Percentiles rank a stretch among this genome's conserved stretches.
These are phyloP conservation scores for Malaclemys terrapin DNA, from an alignment of 2,113 vertebrate species.

Conservation along the genomic window DNA sequence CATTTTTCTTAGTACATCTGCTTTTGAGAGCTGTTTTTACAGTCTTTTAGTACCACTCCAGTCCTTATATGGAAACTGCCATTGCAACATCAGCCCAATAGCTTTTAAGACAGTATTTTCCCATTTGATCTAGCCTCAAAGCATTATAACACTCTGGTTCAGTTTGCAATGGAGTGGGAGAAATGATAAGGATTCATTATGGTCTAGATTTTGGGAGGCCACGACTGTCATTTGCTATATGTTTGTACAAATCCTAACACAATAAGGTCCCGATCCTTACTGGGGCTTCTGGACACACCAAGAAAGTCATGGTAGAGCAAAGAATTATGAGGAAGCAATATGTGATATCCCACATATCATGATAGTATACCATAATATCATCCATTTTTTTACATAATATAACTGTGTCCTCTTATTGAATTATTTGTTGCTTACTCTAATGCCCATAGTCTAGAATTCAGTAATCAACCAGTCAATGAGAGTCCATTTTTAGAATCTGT, in stretches of 20 bases:
- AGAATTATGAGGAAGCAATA: background rate
- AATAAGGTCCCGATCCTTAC: background rate
- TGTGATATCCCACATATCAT: background rate
- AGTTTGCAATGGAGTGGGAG: background rate
- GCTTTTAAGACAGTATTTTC: background rate
- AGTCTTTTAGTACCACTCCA: background rate
- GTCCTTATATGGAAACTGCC: background rate
- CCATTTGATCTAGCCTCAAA: background rate
- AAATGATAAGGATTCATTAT: background rate
- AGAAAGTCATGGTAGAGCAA: background rate
- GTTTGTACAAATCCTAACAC: background rate
- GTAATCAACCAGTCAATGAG: background rate
- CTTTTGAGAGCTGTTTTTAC: background rate
- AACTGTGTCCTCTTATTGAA: background rate
- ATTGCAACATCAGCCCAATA: background rate
- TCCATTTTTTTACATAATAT: background rate
- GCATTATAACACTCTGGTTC: background rate
- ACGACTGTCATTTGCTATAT: background rate
- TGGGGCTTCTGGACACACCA: background rate
- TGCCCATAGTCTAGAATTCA: rapidly evolving
- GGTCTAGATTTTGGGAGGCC: background rate
- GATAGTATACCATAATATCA: background rate
- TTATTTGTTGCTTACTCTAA: background rate
- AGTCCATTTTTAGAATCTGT: rapidly evolving
- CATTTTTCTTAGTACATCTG: background rate